Evolutionary conservation across 2,888 invertebrate genomes (phyloP), one percentile per base, ranked within the genome.

Genomic region (Caenorhabditis sinica): DNA sequence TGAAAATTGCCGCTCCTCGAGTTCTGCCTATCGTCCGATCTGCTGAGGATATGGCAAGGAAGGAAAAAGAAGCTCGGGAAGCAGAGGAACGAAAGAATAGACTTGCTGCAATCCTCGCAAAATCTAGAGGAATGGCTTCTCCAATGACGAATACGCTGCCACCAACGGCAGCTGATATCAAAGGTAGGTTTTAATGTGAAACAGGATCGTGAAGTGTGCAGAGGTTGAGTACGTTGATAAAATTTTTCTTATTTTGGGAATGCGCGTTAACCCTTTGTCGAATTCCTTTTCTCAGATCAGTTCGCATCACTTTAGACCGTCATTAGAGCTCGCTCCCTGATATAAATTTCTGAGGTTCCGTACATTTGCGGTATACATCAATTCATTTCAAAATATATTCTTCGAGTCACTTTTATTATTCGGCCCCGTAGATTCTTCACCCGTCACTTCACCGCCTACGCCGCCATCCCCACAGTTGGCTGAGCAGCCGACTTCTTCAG

Each of bases 51-150:
- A 69, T 83, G n/a, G 83, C 73, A 3, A 80, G 53, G 30, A 75
- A 81, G 28, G 66, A 81, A 45, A 56, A 61, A 23, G 82, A 82
- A 58, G 75, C 68, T 8, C 40, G 58, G 17, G 83, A 84, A 43
- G 58, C 71, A 0, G 82, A 82, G n/a, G 82, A 82, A 17, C 63
- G 85, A 25, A 79, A 65, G 56, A 49, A 53, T 15, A 58, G 80
- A n/a, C 49, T 85, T 8, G 85, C 79, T 15, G 85, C 49, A n/a
- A 79, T 85, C 17, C 69, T 85, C 3, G 85, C 85, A 2, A 82
- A 82, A 25, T 75, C 82, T 8, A 58, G 85, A 25, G 80, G 75
- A 82, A 80, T 75, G 82, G 63, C 74, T n/a, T 68, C 68, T 8
- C 80, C 80, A 23, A 60, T 65, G 43, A 68, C 81, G 20, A 68